These are phyloP conservation scores for Cyanoliseus patagonus DNA, from an alignment of 2,113 vertebrate species.

Conservation along the genomic window DNA sequence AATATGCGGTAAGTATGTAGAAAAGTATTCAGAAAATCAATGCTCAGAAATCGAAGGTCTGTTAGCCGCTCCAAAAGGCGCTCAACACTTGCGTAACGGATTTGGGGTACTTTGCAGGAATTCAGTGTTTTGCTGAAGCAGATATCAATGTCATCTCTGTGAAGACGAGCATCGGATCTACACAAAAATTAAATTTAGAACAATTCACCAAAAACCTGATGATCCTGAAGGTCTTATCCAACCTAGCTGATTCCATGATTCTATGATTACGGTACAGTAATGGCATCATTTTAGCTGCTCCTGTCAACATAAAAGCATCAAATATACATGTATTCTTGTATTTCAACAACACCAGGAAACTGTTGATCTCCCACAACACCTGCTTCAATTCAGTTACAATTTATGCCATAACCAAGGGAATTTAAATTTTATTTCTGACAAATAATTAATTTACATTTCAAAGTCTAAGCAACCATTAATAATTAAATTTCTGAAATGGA, in stretches of 20 bases:
- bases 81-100: conserved; percentile 95
- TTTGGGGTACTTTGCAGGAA: conserved; percentile 99
- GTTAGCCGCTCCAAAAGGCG: conserved; percentile 94
- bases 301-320: background rate
- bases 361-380: background rate
- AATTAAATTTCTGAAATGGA: background rate
- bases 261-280: background rate
- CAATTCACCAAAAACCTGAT: background rate
- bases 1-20: conserved; percentile 98
- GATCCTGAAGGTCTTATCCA: background rate
- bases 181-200: background rate
- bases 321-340: background rate
- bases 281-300: background rate
- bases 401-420: background rate
- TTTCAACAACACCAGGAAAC: background rate
- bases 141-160: conserved; percentile 96
- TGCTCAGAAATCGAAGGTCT: conserved; percentile 95
- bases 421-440: background rate
- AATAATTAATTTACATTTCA: background rate
- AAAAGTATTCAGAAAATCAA: conserved; percentile 99
- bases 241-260: background rate
- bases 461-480: background rate
- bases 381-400: background rate
- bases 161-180: conserved; percentile 95
- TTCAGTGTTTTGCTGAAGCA: conserved; percentile 99